Base-by-base conservation (phyloP, 2,888 invertebrate species). In the Amphipyra tragopoginis region DNA sequence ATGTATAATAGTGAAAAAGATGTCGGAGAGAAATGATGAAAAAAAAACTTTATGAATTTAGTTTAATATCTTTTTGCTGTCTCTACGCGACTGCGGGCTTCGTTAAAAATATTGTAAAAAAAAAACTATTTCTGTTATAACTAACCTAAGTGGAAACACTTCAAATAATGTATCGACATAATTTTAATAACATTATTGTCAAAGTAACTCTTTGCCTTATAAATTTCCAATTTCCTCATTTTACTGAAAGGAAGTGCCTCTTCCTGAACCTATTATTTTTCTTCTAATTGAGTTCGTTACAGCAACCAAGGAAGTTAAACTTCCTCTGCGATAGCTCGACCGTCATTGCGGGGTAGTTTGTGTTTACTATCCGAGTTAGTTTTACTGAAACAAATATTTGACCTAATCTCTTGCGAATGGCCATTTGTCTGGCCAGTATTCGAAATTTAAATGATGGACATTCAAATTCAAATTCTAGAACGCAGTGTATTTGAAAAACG, bases 251-350 rank as follows among this genome's bases (percentile, higher is more conserved):
- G 49, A 58, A 50, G 33, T 53, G 5, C 14, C 43, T 33, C 52
- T 65, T 65, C 58, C 58, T 53, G n/a, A 5, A 9, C 6, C 48
- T 50, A 54, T 52, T 43, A 51, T 65, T 66, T 59, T 69, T 65
- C 51, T 55, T 59, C 13, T 69, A 59, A 72, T 66, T 65, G 60
- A 65, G 26, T 66, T 65, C 9, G 39, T 54, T 66, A 51, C 50
- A 14, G 43, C 10, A 15, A 58, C 72, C 15, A 59, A 52, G 54
- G 36, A 72, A 52, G 50, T 52, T 15, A 1, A 15, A 66, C 51
- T 59, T 65, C 39, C 36, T 39, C 43, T 21, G 44, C 6, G n/a
- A n/a, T 14, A 49, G 49, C 29, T 36, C 15, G 21, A 42, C 10
- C 26, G 38, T 14, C 48, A 43, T 33, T 40, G 15, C 38, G 38